phyloP scores from a whole-genome alignment of 2,113 vertebrate species.

The Formicarius rufipectus region DNA sequence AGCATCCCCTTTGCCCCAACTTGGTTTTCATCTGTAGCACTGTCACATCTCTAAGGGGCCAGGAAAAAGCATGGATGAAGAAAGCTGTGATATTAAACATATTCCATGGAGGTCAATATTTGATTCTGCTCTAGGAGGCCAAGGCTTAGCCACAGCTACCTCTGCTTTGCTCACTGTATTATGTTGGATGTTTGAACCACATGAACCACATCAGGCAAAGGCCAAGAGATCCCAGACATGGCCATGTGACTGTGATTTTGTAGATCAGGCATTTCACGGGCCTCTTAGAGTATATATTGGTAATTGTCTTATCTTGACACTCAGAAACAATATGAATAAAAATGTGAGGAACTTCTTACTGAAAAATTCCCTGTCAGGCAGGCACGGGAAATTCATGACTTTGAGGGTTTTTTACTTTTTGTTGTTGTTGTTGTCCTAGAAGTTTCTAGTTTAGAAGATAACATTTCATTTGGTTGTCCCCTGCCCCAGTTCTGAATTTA shows the following conservation, averaged over 20 bases:
- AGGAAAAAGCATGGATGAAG: neutral
- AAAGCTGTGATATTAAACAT: neutral
- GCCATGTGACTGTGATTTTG: neutral
- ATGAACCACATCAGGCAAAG: neutral
- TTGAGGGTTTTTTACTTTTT: neutral
- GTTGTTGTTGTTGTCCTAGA: neutral
- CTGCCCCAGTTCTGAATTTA: neutral
- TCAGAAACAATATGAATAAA: neutral
- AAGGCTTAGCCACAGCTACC: neutral
- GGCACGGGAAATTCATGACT: neutral
- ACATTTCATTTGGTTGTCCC: neutral
- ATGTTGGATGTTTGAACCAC: neutral
- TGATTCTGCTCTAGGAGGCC: neutral
- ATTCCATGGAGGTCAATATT: neutral
- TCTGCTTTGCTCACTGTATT: neutral
- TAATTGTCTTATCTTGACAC: neutral
- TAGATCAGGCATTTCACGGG: neutral
- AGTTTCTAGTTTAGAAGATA: neutral
- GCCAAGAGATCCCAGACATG: neutral
- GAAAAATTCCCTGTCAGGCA: neutral
- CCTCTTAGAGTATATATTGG: neutral
- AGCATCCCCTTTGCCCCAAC: fast-evolving
- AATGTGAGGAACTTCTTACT: neutral
- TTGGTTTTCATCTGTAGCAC: neutral
- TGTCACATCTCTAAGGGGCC: neutral